phyloP scores from a whole-genome alignment of 2,797 vertebrate species.

The Karalla daura region DNA sequence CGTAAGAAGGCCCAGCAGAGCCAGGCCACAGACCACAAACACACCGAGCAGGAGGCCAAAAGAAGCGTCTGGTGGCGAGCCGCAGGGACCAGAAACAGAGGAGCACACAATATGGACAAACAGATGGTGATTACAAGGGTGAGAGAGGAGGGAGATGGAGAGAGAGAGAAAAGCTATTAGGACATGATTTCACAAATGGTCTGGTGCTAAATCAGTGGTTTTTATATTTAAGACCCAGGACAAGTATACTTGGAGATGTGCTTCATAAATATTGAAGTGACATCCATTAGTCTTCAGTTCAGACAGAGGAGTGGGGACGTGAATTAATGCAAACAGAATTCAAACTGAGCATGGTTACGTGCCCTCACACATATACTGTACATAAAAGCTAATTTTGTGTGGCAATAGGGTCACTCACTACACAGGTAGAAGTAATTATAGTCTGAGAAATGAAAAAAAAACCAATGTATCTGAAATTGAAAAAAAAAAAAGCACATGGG shows the following conservation, averaged over 20 bases:
- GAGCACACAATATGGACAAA: constrained; percentile 81
- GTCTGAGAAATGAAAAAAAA: constrained; percentile 33
- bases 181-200: constrained; percentile 26
- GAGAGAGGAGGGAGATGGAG: constrained; percentile 61
- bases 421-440: constrained; percentile 60
- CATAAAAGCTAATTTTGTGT: constrained; percentile 5
- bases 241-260: constrained; percentile 20
- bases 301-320: constrained; percentile 27
- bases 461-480: constrained; percentile 50
- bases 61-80: constrained; percentile 87
- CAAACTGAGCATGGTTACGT: constrained; percentile 8
- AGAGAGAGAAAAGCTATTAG: constrained; percentile 57
- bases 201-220: constrained; percentile 39
- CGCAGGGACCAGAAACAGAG: constrained; percentile 57
- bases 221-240: constrained; percentile 42
- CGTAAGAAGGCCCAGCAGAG: constrained; percentile 91
- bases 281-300: constrained; percentile 50
- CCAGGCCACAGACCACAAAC: constrained; percentile 91
- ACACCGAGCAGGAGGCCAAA: constrained; percentile 91
- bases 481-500: constrained; percentile 40
- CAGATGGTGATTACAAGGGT: constrained; percentile 79
- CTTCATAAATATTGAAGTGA: constrained; percentile 70
- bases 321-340: constrained; percentile 48
- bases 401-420: background rate
- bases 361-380: constrained; percentile 12